These are phyloP conservation scores for Polypterus bichir DNA, from an alignment of 2,113 vertebrate genomes.

Conservation along the genomic window DNA sequence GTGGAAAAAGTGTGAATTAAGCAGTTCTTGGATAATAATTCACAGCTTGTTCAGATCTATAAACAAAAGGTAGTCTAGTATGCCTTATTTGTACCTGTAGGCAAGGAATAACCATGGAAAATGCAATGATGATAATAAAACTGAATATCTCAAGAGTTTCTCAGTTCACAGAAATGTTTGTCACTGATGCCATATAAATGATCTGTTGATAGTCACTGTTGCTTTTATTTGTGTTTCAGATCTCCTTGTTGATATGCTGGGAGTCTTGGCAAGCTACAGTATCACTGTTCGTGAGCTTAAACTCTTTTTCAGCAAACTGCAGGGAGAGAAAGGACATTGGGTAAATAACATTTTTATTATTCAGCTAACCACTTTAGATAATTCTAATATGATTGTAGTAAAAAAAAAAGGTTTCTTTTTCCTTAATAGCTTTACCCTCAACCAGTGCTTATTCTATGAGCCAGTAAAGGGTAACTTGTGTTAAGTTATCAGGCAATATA, in stretches of 20 bases:
- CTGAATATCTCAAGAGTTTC: background rate
- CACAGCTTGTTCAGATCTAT: no score
- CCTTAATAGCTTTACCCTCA: background rate
- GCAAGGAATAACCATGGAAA: no score
- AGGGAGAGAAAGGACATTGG: slow-evolving; percentile 88
- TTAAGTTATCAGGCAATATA: no score
- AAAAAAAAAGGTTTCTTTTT: slow-evolving; percentile 24
- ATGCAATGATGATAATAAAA: no score
- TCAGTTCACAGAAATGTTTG: background rate
- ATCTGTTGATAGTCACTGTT: background rate
- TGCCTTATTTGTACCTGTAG: no score
- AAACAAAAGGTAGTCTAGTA: no score
- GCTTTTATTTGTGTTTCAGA: slow-evolving; percentile 45
- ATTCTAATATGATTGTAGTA: slow-evolving; percentile 26
- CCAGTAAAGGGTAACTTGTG: no score
- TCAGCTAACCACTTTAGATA: slow-evolving; percentile 4
- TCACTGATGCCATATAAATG: background rate
- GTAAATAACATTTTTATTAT: slow-evolving; percentile 43
- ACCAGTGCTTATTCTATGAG: no score
- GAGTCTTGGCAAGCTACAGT: slow-evolving; percentile 90
- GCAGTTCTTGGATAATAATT: no score
- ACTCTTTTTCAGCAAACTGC: slow-evolving; percentile 93
- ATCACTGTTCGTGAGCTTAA: slow-evolving; percentile 92
- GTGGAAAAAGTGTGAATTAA: no score
- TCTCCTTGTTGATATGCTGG: slow-evolving; percentile 90